Base-by-base conservation (phyloP, 1,140 invertebrate genomes). In the Caenorhabditis tropicalis region DNA sequence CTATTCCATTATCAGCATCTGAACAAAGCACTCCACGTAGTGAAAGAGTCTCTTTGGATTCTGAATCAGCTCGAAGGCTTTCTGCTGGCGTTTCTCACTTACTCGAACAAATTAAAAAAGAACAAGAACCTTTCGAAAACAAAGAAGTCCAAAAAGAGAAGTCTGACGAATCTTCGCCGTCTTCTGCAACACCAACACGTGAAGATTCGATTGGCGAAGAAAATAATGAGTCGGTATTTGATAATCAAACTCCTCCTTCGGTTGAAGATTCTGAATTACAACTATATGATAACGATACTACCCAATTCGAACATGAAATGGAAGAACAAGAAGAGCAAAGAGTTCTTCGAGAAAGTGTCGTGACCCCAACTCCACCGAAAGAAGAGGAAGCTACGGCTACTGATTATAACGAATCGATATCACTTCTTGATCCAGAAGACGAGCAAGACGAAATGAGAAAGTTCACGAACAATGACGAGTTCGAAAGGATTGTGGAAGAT, bases 291-390 rank as follows among this genome's bases (percentile, higher is more conserved):
- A 29, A 36, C 15, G 65, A 74, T 43, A n/a, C 9, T 12, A 74
- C 65, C 12, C 65, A 43, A 43, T 74, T 74, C 15, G 65, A 74
- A 24, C 65, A 74, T 74, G 65, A 74, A 74, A 74, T 43, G 21
- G 65, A 74, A 24, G 65, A 74, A 29, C 33, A 74, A 12, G 36
- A 74, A 43, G 65, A 74, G n/a, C 65, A 39, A 12, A 21, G 29
- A 24, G 1, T 12, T 10, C 65, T 74, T 10, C 36, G 65, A 9
- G 36, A 24, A 46, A 46, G 7, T 31, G 31, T 19, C 5, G 6
- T n/a, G 5, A 65, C 58, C 7, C 58, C 58, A 9, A 65, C 58
- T 27, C 58, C 58, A 0, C 58, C 58, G 4, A 31, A 4, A 39
- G 15, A 21, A 36, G 31, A 65, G n/a, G 33, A 65, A 65, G 21